phyloP scores from a whole-genome alignment of 2,888 invertebrate genomes.

The Scaptomyza cyrtandrae region DNA sequence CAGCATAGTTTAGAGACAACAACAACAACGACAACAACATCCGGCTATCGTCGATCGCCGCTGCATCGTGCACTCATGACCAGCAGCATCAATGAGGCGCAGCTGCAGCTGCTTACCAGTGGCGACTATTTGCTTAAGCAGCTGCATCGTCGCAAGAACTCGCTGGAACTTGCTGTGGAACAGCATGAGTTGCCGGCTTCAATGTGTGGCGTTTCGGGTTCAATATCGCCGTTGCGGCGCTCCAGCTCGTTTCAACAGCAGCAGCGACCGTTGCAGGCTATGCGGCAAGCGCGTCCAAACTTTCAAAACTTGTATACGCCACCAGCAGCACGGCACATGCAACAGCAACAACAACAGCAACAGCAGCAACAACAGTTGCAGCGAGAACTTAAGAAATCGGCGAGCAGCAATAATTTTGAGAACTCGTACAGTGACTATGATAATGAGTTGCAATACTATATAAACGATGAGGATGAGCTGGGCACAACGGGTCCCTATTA shows the following conservation, averaged over 20 bases:
- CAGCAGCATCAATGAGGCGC: slow-evolving; percentile 84
- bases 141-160: slow-evolving; percentile 83
- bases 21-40: slow-evolving; percentile 29
- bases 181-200: slow-evolving; percentile 46
- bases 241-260: slow-evolving; percentile 87
- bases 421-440: slow-evolving; percentile 83
- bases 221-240: slow-evolving; percentile 86
- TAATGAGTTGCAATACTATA: slow-evolving; percentile 83
- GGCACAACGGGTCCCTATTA: slow-evolving; percentile 82
- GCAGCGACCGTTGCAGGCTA: slow-evolving; percentile 53
- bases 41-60: slow-evolving; percentile 68
- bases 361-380: slow-evolving; percentile 39
- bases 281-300: slow-evolving; percentile 76
- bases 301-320: slow-evolving; percentile 82
- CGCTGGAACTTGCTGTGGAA: slow-evolving; percentile 79
- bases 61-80: slow-evolving; percentile 82
- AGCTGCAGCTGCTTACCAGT: slow-evolving; percentile 80
- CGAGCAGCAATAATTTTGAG: slow-evolving; percentile 84
- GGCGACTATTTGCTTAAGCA: slow-evolving; percentile 82
- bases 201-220: slow-evolving; percentile 32
- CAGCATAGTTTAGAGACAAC: slow-evolving; percentile 79
- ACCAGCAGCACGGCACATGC: slow-evolving; percentile 80
- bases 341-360: slow-evolving; percentile 32
- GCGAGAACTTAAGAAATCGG: slow-evolving; percentile 82
- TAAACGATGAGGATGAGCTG: slow-evolving; percentile 84